phyloP scores from a whole-genome alignment of 2,888 invertebrate species.

The Dugesia japonica region DNA sequence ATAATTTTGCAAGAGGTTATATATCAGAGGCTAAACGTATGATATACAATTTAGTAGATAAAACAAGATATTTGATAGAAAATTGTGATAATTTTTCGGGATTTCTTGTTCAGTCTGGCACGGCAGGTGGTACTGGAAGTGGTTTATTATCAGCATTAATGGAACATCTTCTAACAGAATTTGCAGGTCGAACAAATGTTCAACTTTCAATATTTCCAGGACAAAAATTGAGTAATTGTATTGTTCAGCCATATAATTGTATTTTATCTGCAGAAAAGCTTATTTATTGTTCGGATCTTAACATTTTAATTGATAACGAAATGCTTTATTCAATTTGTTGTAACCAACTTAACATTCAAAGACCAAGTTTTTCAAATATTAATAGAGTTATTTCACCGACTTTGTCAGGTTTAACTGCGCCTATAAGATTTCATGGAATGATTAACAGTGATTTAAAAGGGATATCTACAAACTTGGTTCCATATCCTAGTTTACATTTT shows the following conservation, averaged over 20 bases:
- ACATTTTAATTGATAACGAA: constrained; percentile 44
- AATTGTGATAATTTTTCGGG: constrained; percentile 36
- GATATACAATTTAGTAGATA: constrained; percentile 4
- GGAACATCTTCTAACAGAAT: constrained; percentile 35
- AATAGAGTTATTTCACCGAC: constrained; percentile 30
- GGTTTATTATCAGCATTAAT: constrained; percentile 36
- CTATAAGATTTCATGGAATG: constrained; percentile 31
- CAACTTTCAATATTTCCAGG: constrained; percentile 36
- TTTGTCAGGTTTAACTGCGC: constrained; percentile 5
- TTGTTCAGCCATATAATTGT: constrained; percentile 36
- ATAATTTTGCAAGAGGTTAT: constrained; percentile 36
- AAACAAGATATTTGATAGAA: constrained; percentile 34
- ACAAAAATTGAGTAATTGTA: constrained; percentile 35
- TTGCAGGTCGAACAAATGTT: constrained; percentile 35
- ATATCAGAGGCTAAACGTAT: constrained; percentile 36
- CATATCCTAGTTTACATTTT: constrained; percentile 32
- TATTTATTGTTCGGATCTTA: constrained; percentile 72
- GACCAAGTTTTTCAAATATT: constrained; percentile 27
- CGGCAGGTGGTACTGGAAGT: constrained; percentile 36
- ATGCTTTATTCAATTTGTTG: constrained; percentile 31
- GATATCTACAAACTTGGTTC: constrained; percentile 31
- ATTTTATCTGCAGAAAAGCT: constrained; percentile 35
- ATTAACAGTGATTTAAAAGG: constrained; percentile 29
- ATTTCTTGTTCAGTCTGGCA: constrained; percentile 35
- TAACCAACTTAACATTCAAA: not conserved